These are phyloP conservation scores for Eupithecia inturbata DNA, from an alignment of 2,888 invertebrate genomes.

Conservation along the genomic window DNA sequence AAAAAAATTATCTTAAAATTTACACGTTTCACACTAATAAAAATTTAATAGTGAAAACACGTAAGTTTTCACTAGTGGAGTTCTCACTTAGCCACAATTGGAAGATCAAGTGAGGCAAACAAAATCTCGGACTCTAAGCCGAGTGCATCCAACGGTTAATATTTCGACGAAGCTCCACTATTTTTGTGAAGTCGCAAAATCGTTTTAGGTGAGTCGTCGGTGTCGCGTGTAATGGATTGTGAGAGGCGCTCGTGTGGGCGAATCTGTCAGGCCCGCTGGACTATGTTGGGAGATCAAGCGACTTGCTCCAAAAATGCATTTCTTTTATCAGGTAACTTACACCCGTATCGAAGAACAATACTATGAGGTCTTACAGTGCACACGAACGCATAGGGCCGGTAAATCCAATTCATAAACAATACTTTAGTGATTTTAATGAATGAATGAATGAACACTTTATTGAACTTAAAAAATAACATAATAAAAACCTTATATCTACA, in stretches of 20 bases:
- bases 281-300: slow-evolving; percentile 27
- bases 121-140: slow-evolving; percentile 12
- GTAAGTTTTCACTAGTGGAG: neutral
- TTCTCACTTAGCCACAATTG: slow-evolving; percentile 39
- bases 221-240: slow-evolving; percentile 71
- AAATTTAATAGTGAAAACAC: neutral
- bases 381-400: too few species aligned
- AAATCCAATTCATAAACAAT: too few species aligned
- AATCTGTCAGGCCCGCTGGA: slow-evolving; percentile 53
- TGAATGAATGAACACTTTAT: too few species aligned
- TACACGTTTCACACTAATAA: neutral
- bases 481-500: too few species aligned
- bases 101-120: slow-evolving; percentile 21
- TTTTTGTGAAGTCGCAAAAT: slow-evolving; percentile 56
- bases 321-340: too few species aligned
- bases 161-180: slow-evolving; percentile 47
- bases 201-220: slow-evolving; percentile 65
- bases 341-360: too few species aligned
- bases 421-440: too few species aligned
- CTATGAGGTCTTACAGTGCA: too few species aligned
- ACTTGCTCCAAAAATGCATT: neutral
- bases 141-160: slow-evolving; percentile 27
- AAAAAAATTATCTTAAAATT: too few species aligned
- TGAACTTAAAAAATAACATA: too few species aligned
- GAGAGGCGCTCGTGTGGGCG: slow-evolving; percentile 66